phyloP scores from a whole-genome alignment of 2,888 invertebrate species.

The Harmothoe impar region DNA sequence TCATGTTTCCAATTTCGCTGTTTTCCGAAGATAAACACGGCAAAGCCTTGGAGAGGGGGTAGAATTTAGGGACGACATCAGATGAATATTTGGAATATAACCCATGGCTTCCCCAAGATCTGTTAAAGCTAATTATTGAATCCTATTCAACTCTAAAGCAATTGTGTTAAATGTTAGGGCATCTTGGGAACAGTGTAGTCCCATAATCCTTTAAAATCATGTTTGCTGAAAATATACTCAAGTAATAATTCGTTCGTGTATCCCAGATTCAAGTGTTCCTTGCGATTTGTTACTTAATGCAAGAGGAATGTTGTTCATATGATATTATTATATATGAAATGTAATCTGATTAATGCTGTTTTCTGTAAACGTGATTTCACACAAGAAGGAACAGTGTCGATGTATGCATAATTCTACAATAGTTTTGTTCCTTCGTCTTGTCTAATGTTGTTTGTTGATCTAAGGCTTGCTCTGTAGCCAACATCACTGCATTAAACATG shows the following conservation, averaged over 20 bases:
- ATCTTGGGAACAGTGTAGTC: not conserved
- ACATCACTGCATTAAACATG: too few species aligned
- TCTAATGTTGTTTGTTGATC: too few species aligned
- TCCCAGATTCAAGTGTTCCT: not conserved
- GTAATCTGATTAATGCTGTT: not conserved
- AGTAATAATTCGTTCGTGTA: not conserved
- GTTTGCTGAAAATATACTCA: conserved; percentile 9
- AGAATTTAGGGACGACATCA: too few species aligned
- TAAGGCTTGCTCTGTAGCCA: too few species aligned
- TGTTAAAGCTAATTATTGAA: not conserved
- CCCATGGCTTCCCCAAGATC: too few species aligned
- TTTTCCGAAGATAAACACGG: too few species aligned
- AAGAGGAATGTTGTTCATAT: not conserved
- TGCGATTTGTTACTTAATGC: not conserved
- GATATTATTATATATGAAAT: not conserved
- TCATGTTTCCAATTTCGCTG: too few species aligned
- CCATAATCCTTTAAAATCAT: not conserved
- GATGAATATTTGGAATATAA: too few species aligned
- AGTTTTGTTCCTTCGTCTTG: too few species aligned
- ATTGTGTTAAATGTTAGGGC: not conserved
- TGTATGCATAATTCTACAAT: not conserved
- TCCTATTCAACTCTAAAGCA: not conserved
- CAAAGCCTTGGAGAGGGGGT: too few species aligned
- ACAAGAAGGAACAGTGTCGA: not conserved
- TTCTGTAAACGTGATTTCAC: not conserved